Conservation (phyloP, 2,797 vertebrate genomes). For the Lophius americanus region DNA sequence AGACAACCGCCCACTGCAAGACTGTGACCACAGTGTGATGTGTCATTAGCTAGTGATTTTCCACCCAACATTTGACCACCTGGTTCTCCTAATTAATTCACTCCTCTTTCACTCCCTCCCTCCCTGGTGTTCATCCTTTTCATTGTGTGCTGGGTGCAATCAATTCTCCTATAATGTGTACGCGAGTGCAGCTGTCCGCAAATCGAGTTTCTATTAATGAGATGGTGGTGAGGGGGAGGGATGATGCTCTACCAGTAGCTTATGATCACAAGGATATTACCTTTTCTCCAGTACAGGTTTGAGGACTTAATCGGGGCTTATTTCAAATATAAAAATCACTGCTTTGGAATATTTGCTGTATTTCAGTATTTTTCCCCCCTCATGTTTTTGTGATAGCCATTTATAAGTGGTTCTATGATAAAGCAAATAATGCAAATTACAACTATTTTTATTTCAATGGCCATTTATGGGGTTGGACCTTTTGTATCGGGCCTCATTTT, state of each 20-base stretch:
- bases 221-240: conserved; percentile 80
- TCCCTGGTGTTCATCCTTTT: conserved; percentile 89
- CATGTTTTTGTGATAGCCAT: neutral
- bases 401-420: conserved; percentile 1
- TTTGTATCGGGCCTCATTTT: conserved; percentile 6
- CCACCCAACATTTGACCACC: conserved; percentile 88
- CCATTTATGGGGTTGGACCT: conserved; percentile 7
- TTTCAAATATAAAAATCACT: conserved; percentile 39
- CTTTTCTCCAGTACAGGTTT: conserved; percentile 61
- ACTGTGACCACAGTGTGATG: conserved; percentile 82
- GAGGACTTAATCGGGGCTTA: conserved; percentile 56
- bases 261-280: conserved; percentile 75
- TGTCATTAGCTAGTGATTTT: conserved; percentile 88
- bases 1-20: conserved; percentile 78
- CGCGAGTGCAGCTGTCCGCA: conserved; percentile 88
- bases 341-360: conserved; percentile 15
- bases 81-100: conserved; percentile 91
- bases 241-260: conserved; percentile 73
- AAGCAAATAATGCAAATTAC: conserved; percentile 10
- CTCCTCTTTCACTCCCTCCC: conserved; percentile 85
- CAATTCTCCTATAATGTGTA: conserved; percentile 90
- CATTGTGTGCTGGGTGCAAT: conserved; percentile 89
- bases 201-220: conserved; percentile 91
- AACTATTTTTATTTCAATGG: conserved; percentile 13
- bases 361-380: conserved; percentile 5